Percentiles rank a stretch among this genome's conserved stretches.
Conservation (phyloP, 2,113 vertebrate species). For the Diphyllodes magnificus region DNA sequence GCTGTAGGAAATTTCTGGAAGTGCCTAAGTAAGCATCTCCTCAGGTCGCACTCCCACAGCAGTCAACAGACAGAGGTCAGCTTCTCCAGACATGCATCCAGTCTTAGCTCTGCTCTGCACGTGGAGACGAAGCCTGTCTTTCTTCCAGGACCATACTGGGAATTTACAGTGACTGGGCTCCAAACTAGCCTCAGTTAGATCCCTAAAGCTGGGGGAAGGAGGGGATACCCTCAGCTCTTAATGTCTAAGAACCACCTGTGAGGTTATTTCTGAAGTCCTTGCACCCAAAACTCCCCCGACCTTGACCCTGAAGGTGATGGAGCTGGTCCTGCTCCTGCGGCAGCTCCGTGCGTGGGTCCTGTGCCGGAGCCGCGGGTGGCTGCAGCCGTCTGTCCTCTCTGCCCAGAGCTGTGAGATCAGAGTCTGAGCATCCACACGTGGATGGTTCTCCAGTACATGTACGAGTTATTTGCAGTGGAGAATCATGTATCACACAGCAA, state of each 20-base stretch:
- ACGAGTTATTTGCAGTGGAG: not conserved
- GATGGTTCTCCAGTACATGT: not conserved
- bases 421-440: constrained; percentile 22
- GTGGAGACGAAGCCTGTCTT: not conserved
- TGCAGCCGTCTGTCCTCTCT: constrained; percentile 18
- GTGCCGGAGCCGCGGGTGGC: not conserved
- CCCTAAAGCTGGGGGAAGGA: not conserved
- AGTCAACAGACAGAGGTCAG: not conserved
- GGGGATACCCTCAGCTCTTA: not conserved
- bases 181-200: not conserved
- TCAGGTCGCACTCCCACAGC: not conserved
- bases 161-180: not conserved
- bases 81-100: accelerated
- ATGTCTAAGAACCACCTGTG: not conserved
- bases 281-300: not conserved
- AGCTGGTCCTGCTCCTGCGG: not conserved
- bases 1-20: not conserved
- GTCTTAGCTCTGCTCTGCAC: not conserved
- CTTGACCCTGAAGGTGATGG: not conserved
- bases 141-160: not conserved
- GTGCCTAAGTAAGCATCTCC: not conserved
- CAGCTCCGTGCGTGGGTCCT: not conserved
- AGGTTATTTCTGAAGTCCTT: not conserved
- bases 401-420: constrained; percentile 50
- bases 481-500: not conserved